Evolutionary conservation across 2,888 invertebrate species (phyloP).

Genomic region (Caenorhabditis plicata): DNA sequence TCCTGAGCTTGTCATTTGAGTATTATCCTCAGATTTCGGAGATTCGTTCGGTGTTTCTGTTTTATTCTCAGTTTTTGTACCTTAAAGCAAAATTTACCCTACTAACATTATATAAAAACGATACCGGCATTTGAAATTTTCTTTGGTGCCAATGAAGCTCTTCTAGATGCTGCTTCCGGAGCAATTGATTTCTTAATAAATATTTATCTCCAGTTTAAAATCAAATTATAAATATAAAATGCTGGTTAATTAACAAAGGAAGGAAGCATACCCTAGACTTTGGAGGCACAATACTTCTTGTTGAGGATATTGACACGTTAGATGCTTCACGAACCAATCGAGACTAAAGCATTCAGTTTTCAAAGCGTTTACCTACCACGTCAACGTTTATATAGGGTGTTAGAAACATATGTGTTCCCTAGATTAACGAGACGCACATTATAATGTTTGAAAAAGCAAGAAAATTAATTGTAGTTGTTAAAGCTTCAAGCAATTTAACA

Average conservation of each 20-base stretch:
- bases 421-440: too few relatives aligned
- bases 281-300: slow-evolving; percentile 22
- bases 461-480: too few relatives aligned
- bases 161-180: slow-evolving; percentile 15
- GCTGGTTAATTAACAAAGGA: background rate
- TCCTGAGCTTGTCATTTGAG: slow-evolving; percentile 22
- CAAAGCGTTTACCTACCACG: too few relatives aligned
- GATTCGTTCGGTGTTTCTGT: background rate
- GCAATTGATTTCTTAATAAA: slow-evolving; percentile 17
- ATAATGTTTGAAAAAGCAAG: too few relatives aligned
- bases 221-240: background rate
- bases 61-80: slow-evolving; percentile 1
- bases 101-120: background rate
- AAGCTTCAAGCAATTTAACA: too few relatives aligned
- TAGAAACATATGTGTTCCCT: too few relatives aligned
- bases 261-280: slow-evolving; percentile 32
- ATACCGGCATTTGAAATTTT: slow-evolving; percentile 8
- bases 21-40: slow-evolving; percentile 9
- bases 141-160: slow-evolving; percentile 20
- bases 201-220: background rate
- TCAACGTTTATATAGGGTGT: too few relatives aligned
- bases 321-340: slow-evolving; percentile 37
- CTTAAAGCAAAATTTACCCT: background rate
- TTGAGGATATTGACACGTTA: slow-evolving; percentile 30
- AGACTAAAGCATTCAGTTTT: too few relatives aligned